Percentiles rank a stretch among this genome's conserved stretches.
These are phyloP conservation scores for Macrotus californicus DNA, from an alignment of 2,113 vertebrate genomes.

Conservation along the genomic window DNA sequence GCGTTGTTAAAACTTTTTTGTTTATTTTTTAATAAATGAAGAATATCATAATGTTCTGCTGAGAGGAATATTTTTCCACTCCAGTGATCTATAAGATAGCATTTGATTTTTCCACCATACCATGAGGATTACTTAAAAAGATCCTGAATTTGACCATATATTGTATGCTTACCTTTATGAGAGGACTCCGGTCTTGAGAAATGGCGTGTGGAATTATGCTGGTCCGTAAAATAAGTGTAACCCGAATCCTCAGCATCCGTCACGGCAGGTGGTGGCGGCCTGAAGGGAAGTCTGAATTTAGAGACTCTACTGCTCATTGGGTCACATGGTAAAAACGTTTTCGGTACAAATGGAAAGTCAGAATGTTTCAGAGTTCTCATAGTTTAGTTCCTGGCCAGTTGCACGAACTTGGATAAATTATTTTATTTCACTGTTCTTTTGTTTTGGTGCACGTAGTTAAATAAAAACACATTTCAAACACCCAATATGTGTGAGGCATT, in stretches of 20 bases:
- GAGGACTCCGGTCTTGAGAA: constrained; percentile 77
- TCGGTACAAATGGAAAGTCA: not conserved
- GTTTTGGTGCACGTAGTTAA: not conserved
- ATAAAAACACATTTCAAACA: not conserved
- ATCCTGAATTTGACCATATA: not conserved
- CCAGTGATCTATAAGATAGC: not conserved
- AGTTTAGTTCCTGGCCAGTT: not conserved
- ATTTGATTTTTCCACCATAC: not conserved
- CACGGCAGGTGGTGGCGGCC: constrained; percentile 68
- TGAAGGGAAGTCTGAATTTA: constrained; percentile 44
- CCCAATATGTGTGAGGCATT: not conserved
- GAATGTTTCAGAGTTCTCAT: not conserved
- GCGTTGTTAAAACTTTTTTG: not conserved
- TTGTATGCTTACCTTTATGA: constrained; percentile 78
- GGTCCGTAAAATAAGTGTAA: constrained; percentile 63
- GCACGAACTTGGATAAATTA: not conserved
- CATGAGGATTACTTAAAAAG: not conserved
- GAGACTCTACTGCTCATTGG: not conserved
- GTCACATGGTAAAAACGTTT: not conserved
- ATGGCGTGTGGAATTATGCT: constrained; percentile 74
- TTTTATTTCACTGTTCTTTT: not conserved
- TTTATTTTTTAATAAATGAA: not conserved
- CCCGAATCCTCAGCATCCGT: constrained; percentile 62
- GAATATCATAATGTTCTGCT: not conserved
- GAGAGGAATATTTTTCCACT: not conserved